Evolutionary conservation across 2,888 invertebrate species (phyloP), one percentile per base, ranked within the genome.

Genomic region (Ophion slaviceki): DNA sequence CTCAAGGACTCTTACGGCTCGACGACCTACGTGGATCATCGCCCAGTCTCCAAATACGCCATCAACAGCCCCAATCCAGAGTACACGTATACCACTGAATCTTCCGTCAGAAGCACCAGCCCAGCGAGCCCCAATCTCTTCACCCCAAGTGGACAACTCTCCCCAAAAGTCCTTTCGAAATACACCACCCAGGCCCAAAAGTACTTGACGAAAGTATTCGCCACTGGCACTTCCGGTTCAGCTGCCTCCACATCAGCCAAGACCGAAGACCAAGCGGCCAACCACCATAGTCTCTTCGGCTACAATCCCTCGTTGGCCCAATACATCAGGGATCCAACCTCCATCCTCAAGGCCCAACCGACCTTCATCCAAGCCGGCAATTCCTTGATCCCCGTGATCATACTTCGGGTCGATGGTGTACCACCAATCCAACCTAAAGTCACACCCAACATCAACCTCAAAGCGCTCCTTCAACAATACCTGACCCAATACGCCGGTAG

Each of bases 241-340:
- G 24, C 28, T 57, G 17, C 20, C 1, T 14, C 80, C 7, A 57
- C 71, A 0, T 8, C 62, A 2, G 28, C 59, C 53, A 53, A 47
- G 8, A 45, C 71, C n/a, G 36, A 62, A 7, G 17, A 7, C 64
- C 53, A 24, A 17, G 11, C 67, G 47, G 47, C 74, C 0, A 86
- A 79, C 67, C 94, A 94, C 68, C 89, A 92, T 32, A 91, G 92
- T 74, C 75, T 94, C 17, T 59, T 94, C 32, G 93, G 89, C 62
- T 93, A 93, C 66, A 93, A 93, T 87, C 94, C 94, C 4, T 94
- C 93, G 4, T 92, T 94, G 24, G 92, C 92, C 3, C 93, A 94
- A 66, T 94, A 94, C 80, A 90, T 94, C 24, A 91, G 91, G 32
- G 91, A 94, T 87, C 94, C 94, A 0, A 88, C 93, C 4, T 93